phyloP scores from a whole-genome alignment of 2,888 invertebrate genomes.

The Camptogramma bilineatum region DNA sequence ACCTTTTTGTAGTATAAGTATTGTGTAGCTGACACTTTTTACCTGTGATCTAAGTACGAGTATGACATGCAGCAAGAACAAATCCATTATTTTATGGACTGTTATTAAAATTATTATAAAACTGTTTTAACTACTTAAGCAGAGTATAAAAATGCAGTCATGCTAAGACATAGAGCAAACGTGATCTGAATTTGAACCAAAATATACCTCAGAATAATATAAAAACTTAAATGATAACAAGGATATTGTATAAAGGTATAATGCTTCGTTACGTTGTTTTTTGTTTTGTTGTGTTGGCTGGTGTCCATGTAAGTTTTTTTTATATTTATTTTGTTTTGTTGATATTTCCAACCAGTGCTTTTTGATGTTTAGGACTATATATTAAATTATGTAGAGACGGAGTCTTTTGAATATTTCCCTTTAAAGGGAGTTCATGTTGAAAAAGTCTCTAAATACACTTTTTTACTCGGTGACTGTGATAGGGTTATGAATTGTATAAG shows the following conservation, averaged over 20 bases:
- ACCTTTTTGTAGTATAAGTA: too few relatives aligned
- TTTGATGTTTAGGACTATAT: too few relatives aligned
- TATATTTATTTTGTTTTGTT: too few relatives aligned
- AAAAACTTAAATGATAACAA: background rate
- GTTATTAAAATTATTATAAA: conserved; percentile 9
- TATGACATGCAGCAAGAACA: conserved; percentile 2
- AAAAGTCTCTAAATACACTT: too few relatives aligned
- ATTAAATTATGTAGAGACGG: too few relatives aligned
- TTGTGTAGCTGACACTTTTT: background rate
- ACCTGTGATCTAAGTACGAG: background rate
- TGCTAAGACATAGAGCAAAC: background rate
- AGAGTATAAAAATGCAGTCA: conserved; percentile 16
- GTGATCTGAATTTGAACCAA: conserved; percentile 4
- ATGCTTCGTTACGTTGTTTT: conserved; percentile 32
- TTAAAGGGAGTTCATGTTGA: too few relatives aligned
- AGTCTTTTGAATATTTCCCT: too few relatives aligned
- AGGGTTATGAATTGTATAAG: too few relatives aligned
- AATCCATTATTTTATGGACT: conserved; percentile 9
- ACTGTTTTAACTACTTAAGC: conserved; percentile 17
- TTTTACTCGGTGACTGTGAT: too few relatives aligned
- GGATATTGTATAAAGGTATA: background rate
- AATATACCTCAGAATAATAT: background rate
- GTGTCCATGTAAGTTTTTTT: conserved; percentile 30
- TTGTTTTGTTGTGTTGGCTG: conserved; percentile 21
- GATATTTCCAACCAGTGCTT: too few relatives aligned